These are phyloP conservation scores for Scaptomyza tumidula DNA, from an alignment of 2,888 invertebrate genomes.

Conservation along the genomic window DNA sequence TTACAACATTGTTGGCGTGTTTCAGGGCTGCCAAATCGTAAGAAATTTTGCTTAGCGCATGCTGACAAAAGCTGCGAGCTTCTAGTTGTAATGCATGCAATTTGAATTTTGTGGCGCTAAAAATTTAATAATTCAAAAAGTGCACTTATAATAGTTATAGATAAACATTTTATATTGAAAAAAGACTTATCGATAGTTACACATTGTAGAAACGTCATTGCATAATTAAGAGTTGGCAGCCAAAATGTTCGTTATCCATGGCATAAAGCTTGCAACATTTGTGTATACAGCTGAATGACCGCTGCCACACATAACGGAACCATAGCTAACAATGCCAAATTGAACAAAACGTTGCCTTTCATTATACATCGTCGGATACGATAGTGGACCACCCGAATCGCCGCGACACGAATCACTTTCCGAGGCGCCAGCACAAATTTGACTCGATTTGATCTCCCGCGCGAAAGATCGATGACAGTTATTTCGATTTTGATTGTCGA, in stretches of 20 bases:
- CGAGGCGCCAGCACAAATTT: constrained; percentile 31
- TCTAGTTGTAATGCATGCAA: not conserved
- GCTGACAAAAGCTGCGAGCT: not conserved
- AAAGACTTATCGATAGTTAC: too few species aligned
- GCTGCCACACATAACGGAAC: constrained; percentile 14
- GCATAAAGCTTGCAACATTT: constrained; percentile 31
- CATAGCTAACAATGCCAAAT: constrained; percentile 45
- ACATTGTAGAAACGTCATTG: not conserved
- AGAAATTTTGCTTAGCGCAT: not conserved
- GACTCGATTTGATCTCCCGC: constrained; percentile 7
- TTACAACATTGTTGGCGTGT: constrained; percentile 8
- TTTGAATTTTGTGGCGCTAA: constrained; percentile 4
- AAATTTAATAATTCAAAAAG: not conserved
- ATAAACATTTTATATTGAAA: not conserved
- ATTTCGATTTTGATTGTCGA: not conserved
- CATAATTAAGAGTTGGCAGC: constrained; percentile 7
- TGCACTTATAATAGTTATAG: not conserved
- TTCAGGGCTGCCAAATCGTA: constrained; percentile 14
- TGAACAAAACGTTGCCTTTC: constrained; percentile 28
- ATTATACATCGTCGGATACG: constrained; percentile 8
- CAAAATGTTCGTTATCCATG: constrained; percentile 36
- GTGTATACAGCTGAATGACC: constrained; percentile 41
- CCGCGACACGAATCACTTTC: constrained; percentile 33
- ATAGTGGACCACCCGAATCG: constrained; percentile 43
- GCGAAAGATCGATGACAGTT: constrained; percentile 7